Base-by-base conservation (phyloP, 2,797 vertebrate species). In the Neosilurus hyrtlii region DNA sequence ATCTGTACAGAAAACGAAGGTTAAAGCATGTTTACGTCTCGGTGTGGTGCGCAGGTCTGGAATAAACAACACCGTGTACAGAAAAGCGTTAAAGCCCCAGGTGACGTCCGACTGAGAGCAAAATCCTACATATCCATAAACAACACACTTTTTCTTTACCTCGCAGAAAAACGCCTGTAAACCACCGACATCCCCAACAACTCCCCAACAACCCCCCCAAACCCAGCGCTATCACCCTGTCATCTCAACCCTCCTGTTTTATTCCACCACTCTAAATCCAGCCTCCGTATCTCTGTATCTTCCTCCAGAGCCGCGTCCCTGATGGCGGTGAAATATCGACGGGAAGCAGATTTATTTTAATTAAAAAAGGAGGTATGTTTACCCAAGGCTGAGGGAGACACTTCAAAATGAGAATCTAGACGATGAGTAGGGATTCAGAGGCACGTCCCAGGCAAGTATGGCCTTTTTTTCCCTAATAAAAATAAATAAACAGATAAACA, bases 341-440 rank as follows among this genome's bases (percentile, higher is more conserved):
- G 86, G 86, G 91, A 91, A 89, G 90, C 90, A 91, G 93, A 94
- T 95, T 93, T 92, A 94, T 94, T 94, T 94, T 94, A 94, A 95
- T 95, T 94, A 93, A 94, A 93, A 86, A 66, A 88, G 83, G 77
- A 88, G 84, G 83, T 80, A 86, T 91, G 91, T 94, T 94, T 91
- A 92, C 91, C 90, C 90, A 90, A 89, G 89, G 87, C 84, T 81
- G 86, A 85, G 80, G 85, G 82, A 74, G 88, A 87, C 89, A 90
- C 86, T 90, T 88, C 86, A 89, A 90, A 88, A 90, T 80, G 80
- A 91, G 89, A 90, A 80, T 18, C 37, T 1, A 51, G 61, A 81
- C 51, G 66, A 84, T 87, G 83, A 84, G 84, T 70, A 49, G 81
- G 75, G 56, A 22, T 3, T n/a, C 56, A 9, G 37, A 63, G 81